Percentiles rank a stretch among this genome's conserved stretches.
These are phyloP conservation scores for Lacerta bilineata DNA, from an alignment of 2,797 vertebrate species.

Conservation along the genomic window DNA sequence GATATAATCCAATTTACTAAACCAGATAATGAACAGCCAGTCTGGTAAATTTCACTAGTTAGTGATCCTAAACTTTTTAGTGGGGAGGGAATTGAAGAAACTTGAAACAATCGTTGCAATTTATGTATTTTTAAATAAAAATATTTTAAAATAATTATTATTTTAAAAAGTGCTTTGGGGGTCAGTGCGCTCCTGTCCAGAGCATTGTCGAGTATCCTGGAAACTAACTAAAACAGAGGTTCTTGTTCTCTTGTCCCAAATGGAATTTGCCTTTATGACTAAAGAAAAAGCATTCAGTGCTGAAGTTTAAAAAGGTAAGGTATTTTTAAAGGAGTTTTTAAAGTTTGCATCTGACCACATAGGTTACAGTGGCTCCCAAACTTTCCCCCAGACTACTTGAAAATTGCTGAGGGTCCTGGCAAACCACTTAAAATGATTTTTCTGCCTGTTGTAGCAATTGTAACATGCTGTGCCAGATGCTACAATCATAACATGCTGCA, in stretches of 20 bases:
- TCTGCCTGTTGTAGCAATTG: too few species aligned
- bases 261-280: not conserved
- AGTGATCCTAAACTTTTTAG: not conserved
- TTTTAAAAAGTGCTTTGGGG: not conserved
- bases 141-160: too few species aligned
- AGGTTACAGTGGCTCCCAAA: not conserved
- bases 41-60: not conserved
- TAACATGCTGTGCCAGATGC: too few species aligned
- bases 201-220: not conserved
- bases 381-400: too few species aligned
- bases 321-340: not conserved
- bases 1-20: not conserved
- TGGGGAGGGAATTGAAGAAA: not conserved
- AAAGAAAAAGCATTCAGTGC: slow-evolving; percentile 28
- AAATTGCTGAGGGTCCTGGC: too few species aligned
- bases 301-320: not conserved
- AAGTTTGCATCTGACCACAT: not conserved
- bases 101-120: too few species aligned
- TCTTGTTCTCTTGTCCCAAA: not conserved
- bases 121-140: not conserved
- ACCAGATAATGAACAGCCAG: not conserved
- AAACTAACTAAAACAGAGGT: too few species aligned
- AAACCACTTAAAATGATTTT: too few species aligned
- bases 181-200: not conserved
- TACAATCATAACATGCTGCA: too few species aligned